Base-by-base conservation (phyloP, 1,140 invertebrate genomes). In the Hyles euphorbiae region DNA sequence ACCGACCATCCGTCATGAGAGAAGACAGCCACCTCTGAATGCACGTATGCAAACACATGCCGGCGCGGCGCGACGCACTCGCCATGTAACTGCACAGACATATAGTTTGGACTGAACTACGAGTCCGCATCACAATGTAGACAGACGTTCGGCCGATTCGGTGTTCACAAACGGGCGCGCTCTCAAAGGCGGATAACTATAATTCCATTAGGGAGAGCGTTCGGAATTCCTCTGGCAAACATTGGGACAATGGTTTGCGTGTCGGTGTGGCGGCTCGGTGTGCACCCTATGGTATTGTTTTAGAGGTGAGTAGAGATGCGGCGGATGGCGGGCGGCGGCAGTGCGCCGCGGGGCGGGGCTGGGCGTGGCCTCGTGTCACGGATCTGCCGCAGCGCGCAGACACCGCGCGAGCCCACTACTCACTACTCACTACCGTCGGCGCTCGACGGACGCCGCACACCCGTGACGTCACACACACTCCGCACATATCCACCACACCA, bases 291-390 rank as follows among this genome's bases (percentile, higher is more conserved):
- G 2, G 0, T 4, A 9, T 51, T 3, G 12, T 0, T 3, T 57
- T 76, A 74, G 46, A 58, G 61, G 54, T 53, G 48, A 22, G 44
- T 51, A 60, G 67, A 61, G 60, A 33, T 58, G 3, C 7, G 56
- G 58, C n/a, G 22, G 10, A 49, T 9, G n/a, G 22, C 32, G 46
- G 57, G 58, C 55, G 57, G 53, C 59, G 51, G 57, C 59, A 59
- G 63, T 58, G 65, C 68, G 65, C 64, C 62, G 65, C 66, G 63
- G 66, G 81, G 79, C 79, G 81, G 78, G 72, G 62, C 70, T 76
- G 79, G 81, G 81, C 81, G 81, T 78, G 81, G 76, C 70, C 53
- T 36, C 34, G 46, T 59, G 59, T 53, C 61, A 45, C 36, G 8
- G 22, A 22, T 22, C 36, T 40, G 36, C 36, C 36, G 36, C 36